Base-by-base conservation (phyloP, 35 echinoderm and acorn worm species). In the Acanthaster planci region DNA sequence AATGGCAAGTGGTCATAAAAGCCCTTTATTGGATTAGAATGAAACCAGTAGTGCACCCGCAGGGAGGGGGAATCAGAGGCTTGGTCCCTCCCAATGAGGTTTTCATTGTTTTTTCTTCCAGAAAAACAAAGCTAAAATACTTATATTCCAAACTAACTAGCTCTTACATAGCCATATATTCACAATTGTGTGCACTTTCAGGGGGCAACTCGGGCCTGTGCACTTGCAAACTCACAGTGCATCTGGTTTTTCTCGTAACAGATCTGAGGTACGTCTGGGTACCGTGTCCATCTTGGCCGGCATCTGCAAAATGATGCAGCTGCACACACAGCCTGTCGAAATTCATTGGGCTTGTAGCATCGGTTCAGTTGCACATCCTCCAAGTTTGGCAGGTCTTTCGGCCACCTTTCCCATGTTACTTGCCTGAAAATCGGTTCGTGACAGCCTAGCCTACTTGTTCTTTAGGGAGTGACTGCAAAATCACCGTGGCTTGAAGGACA, bases 301-400 rank as follows among this genome's bases (percentile, higher is more conserved):
- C 44, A 93, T 93, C 80, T 40, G 64, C 77, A 84, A 88, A 93
- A 52, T 88, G 85, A 38, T 96, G 81, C 21, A 96, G 34, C 37
- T 88, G 76, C 10, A 30, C 75, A 0, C 52, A 51, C 76, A 72
- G 80, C 77, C n/a, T 81, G 32, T 3, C 84, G 76, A 84, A 96
- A 96, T 4, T 85, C 60, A 12, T 31, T 32, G 37, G 87, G 86
- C 32, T 59, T 85, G 0, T 81, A 44, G 36, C 94, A 92, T 60
- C 94, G 39, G 31, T 56, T 26, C 1, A 92, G 32, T 54, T 38
- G 82, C 2, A 89, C 39, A 3, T 86, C 52, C 10, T 92, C 77
- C 15, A 97, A 47, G 2, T 77, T 84, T 12, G 77, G 82, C 21
- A 97, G 67, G 32, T 92, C 87, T 23, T 77, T 47, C 19, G 55